Evolutionary conservation across 1,140 invertebrate genomes (phyloP).

Genomic region (Neoseiulus cucumeris): DNA sequence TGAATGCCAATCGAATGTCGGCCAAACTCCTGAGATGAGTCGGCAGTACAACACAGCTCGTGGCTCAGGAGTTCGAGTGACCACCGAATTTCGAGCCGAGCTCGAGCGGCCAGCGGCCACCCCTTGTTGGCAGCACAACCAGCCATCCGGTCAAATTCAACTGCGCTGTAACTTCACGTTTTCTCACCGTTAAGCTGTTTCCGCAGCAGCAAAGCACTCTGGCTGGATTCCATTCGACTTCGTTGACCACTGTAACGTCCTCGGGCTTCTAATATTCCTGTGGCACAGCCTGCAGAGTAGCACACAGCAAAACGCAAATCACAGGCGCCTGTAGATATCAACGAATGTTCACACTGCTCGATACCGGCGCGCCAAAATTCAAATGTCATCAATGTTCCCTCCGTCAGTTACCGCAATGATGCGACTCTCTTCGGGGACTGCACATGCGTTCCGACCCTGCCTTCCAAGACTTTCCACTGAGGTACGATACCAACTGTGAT

Average conservation of each 20-base stretch:
- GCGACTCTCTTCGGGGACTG: too few species aligned
- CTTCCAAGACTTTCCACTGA: too few species aligned
- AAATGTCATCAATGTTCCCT: too few species aligned
- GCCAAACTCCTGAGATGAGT: not conserved
- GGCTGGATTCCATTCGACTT: conserved; percentile 59
- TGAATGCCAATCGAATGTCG: conserved; percentile 6
- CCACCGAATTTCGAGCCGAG: not conserved
- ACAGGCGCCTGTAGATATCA: too few species aligned
- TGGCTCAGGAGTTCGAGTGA: too few species aligned
- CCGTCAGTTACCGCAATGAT: too few species aligned
- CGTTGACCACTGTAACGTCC: not conserved
- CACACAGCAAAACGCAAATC: not conserved
- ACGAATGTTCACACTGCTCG: too few species aligned
- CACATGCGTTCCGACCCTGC: too few species aligned
- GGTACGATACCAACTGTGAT: too few species aligned
- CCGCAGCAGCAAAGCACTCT: conserved; percentile 76
- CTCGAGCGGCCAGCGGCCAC: not conserved
- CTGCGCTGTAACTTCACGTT: not conserved
- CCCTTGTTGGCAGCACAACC: not conserved
- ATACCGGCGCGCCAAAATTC: too few species aligned
- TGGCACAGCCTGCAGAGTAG: not conserved
- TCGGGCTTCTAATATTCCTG: not conserved
- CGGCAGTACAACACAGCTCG: not conserved
- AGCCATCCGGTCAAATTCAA: not conserved
- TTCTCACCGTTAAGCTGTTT: conserved; percentile 76